A percentile compares a stretch with the other conserved stretches of the same genome.
Evolutionary conservation across 2,797 vertebrate species (phyloP).

Genomic region (Cirrhinus molitorella): DNA sequence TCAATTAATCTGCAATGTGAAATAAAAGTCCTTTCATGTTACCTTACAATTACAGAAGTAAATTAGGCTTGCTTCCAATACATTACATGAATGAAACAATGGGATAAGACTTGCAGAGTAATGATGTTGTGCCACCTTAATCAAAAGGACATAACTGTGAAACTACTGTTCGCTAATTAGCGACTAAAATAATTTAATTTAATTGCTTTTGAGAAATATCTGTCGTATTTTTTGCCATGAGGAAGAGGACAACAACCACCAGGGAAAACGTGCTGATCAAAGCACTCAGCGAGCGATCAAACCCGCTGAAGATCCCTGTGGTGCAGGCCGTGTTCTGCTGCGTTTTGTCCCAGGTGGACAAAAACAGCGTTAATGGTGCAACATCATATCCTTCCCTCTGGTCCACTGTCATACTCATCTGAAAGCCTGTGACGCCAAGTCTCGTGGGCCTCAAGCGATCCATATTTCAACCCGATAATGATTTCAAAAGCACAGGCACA

Average conservation of each 20-base stretch:
- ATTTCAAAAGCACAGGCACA: conserved; percentile 60
- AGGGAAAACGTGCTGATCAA: conserved; percentile 66
- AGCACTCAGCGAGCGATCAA: conserved; percentile 57
- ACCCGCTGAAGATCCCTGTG: conserved; percentile 52
- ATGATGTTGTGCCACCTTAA: background rate
- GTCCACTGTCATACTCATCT: conserved; percentile 59
- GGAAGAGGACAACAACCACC: conserved; percentile 51
- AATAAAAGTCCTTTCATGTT: background rate
- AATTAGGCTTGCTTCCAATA: background rate
- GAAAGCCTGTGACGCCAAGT: conserved; percentile 49
- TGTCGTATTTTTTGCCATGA: conserved; percentile 37
- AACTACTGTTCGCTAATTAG: conserved; percentile 22
- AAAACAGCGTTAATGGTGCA: conserved; percentile 57
- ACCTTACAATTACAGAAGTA: background rate
- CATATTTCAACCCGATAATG: conserved; percentile 66
- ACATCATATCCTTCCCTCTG: conserved; percentile 47
- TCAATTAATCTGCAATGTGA: background rate
- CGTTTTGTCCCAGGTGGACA: conserved; percentile 50
- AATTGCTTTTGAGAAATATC: conserved; percentile 16
- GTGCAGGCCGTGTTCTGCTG: conserved; percentile 37
- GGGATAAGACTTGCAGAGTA: conserved; percentile 5
- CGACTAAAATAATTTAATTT: background rate
- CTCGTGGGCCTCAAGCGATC: conserved; percentile 49
- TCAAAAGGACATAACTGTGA: conserved; percentile 20
- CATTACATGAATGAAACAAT: background rate